Percentiles rank a stretch among this genome's conserved stretches.
phyloP scores from a whole-genome alignment of 2,113 vertebrate genomes.

The Rhipidura dahli region DNA sequence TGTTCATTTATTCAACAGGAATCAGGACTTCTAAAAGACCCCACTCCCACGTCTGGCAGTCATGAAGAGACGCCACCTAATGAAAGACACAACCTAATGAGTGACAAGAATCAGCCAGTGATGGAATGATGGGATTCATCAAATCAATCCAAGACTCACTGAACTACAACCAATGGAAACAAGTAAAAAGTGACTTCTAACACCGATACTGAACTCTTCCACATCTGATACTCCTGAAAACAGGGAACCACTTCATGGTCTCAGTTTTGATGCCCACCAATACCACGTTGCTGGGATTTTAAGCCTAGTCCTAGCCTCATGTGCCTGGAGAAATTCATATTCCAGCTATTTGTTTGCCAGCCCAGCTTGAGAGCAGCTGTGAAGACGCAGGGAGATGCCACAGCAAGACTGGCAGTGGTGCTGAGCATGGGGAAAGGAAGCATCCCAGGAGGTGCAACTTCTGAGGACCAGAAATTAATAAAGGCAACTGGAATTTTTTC shows the following conservation, averaged over 20 bases:
- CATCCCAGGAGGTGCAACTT: neutral
- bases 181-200: neutral
- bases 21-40: neutral
- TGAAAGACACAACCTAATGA: neutral
- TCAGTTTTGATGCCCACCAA: neutral
- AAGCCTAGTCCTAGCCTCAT: neutral
- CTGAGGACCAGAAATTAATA: neutral
- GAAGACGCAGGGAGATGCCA: neutral
- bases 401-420: neutral
- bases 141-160: neutral
- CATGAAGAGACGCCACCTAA: neutral
- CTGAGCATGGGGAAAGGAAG: neutral
- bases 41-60: neutral
- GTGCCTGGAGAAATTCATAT: neutral
- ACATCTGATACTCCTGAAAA: neutral
- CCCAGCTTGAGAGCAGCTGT: neutral
- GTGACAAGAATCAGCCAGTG: neutral
- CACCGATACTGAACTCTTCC: neutral
- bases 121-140: neutral
- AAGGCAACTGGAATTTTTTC: neutral
- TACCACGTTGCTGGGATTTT: neutral
- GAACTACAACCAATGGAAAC: neutral
- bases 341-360: neutral
- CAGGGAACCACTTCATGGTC: neutral
- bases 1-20: neutral